These are phyloP conservation scores for Gasterosteus nipponicus DNA, from an alignment of 2,113 vertebrate species.

Conservation along the genomic window DNA sequence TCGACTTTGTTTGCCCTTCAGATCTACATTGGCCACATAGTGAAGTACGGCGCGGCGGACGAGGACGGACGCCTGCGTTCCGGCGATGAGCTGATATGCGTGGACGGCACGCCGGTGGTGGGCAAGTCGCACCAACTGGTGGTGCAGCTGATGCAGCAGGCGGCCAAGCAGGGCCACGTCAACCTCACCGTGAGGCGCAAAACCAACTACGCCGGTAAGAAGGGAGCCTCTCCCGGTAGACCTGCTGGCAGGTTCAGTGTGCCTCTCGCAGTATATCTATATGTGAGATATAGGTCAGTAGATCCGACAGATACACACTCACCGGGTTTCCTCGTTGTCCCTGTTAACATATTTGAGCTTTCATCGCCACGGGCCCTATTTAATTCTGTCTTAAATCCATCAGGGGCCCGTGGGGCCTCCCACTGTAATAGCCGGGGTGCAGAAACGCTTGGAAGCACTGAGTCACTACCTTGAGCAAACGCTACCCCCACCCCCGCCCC, in stretches of 20 bases:
- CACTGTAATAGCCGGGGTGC: conserved; percentile 30
- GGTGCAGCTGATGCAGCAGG: conserved; percentile 99
- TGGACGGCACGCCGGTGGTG: conserved; percentile 96
- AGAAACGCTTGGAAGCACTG: conserved; percentile 10
- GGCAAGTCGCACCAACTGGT: conserved; percentile 99
- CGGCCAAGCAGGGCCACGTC: conserved; percentile 97
- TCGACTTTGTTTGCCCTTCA: conserved; percentile 52
- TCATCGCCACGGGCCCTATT: conserved; percentile 4
- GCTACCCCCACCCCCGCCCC: not conserved
- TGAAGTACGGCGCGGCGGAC: conserved; percentile 96
- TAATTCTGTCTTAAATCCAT: conserved; percentile 29
- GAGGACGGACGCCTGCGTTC: conserved; percentile 95
- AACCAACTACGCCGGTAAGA: conserved; percentile 90
- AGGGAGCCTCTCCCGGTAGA: not conserved
- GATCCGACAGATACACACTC: not conserved
- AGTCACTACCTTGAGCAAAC: not conserved
- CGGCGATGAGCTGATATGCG: conserved; percentile 95
- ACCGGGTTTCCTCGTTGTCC: not conserved
- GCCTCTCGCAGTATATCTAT: not conserved
- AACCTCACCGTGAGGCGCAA: conserved; percentile 97
- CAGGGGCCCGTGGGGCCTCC: not conserved
- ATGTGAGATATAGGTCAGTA: not conserved
- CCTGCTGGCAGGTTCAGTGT: not conserved
- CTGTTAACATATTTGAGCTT: not conserved
- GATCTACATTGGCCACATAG: conserved; percentile 99